Evolutionary conservation across 2,888 invertebrate genomes (phyloP), one percentile per base, ranked within the genome.

Genomic region (Congeria kusceri): DNA sequence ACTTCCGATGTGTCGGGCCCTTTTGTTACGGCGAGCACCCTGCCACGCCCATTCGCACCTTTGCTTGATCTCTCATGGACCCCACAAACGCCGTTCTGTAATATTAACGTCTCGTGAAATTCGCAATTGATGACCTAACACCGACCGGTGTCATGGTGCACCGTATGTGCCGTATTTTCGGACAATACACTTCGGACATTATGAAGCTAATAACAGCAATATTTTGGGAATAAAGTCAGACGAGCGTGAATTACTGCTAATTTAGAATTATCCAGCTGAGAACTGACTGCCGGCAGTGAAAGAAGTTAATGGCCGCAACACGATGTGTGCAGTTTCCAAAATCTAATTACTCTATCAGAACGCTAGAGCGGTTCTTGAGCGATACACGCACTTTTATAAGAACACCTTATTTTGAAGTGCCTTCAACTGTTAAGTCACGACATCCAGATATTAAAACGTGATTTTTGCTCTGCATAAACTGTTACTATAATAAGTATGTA

Each of bases 91-190:
- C 58, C 23, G 63, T 27, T 64, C 58, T 44, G 68, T 47, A 64
- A 58, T 61, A 53, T 23, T 23, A 53, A 23, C 53, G 25, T 25
- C 23, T 53, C 25, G 53, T 53, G 53, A 53, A 53, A 23, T 15
- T 53, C 53, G 58, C 57, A 75, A 59, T 53, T 39, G 66, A 74
- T 74, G 74, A 68, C 67, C 71, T 71, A 71, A 71, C 71, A 25
- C 20, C 20, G 59, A 23, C 27, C 47, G 29, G 64, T 65, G 57
- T 58, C 57, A 65, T n/a, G 47, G 44, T 29, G 27, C 64, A 49
- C 65, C 72, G 56, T 72, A 58, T 65, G 72, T 59, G 47, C 28
- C 25, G 32, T n/a, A 27, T 20, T 25, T 28, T 53, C 32, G 49
- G 27, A 66, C 56, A 56, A 49, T 66, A 66, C 53, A 23, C 32